Base-by-base conservation (phyloP, 2,113 vertebrate species). In the Pachycephala philippinensis region DNA sequence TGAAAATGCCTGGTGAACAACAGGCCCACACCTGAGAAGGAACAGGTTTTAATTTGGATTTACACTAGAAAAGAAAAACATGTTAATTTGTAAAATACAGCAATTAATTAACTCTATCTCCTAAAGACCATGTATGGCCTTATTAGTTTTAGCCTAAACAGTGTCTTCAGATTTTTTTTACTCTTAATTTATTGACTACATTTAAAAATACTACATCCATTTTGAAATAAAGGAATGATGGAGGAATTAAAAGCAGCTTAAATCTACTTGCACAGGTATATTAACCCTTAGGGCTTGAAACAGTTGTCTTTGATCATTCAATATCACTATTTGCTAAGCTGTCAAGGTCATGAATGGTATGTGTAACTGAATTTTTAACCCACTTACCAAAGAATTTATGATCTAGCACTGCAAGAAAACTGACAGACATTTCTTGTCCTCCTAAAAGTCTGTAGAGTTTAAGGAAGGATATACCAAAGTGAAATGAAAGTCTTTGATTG, bases 401-500 rank as follows among this genome's bases (percentile, higher is more conserved):
- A 96, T 74, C 91, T 96, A 84, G 88, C 92, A 90, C 87, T 97
- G 89, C 83, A 87, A 91, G 68, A 95, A 97, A 97, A 96, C 82
- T 95, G 95, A 81, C 95, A 97, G 93, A 56, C 89, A 95, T 40
- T 95, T 87, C 86, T 96, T 80, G 87, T 89, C 90, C 88, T 96
- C 89, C 95, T 93, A 93, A 91, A 96, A 95, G 96, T 97, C 92
- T 96, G 70, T 16, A 94, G 89, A 91, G 47, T 97, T 97, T 98
- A 97, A 96, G 84, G 81, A 94, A 95, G 93, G 94, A 97, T 93
- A 92, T 93, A 91, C 92, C 91, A 91, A 97, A 97, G 94, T 79
- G 65, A 97, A 97, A 98, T 94, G 57, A 97, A 98, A 98, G 90
- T 92, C 82, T 84, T 97, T 97, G 95, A 98, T 93, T 97, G 97